These are phyloP conservation scores for Zaprionus kolodkinae DNA, from an alignment of 1,140 invertebrate genomes.

Conservation along the genomic window DNA sequence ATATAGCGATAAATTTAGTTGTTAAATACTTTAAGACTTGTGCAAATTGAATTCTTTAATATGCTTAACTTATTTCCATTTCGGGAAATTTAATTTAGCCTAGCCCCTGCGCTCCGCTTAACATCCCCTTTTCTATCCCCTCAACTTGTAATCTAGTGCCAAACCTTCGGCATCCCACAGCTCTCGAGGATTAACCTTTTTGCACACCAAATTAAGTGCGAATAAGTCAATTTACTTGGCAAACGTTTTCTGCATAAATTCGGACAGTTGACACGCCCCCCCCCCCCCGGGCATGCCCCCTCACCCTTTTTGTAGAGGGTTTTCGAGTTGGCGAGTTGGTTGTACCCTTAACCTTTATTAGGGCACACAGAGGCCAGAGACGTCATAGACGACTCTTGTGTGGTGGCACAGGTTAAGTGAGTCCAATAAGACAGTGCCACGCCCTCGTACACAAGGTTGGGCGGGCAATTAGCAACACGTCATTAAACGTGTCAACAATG, in stretches of 20 bases:
- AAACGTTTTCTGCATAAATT: constrained; percentile 45
- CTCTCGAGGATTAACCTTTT: constrained; percentile 24
- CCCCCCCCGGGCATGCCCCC: too few relatives aligned
- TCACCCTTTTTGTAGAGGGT: not conserved
- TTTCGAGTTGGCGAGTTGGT: constrained; percentile 12
- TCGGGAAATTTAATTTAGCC: constrained; percentile 5
- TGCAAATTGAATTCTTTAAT: not conserved
- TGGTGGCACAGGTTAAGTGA: constrained; percentile 11
- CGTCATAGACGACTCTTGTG: not conserved
- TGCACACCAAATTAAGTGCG: constrained; percentile 42
- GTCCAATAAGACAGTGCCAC: constrained; percentile 27
- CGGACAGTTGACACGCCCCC: not conserved
- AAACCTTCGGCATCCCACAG: not conserved
- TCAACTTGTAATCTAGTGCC: constrained; percentile 26
- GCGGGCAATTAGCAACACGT: constrained; percentile 75
- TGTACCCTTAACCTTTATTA: constrained; percentile 67
- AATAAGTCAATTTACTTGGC: constrained; percentile 48
- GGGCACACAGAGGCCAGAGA: constrained; percentile 12
- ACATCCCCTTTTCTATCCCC: not conserved
- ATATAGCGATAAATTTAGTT: not conserved
- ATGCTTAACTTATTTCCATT: not conserved
- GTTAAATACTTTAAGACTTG: not conserved
- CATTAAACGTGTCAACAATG: constrained; percentile 76
- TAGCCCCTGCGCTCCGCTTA: not conserved
- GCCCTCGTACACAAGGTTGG: constrained; percentile 45